A percentile compares a stretch with the other conserved stretches of the same genome.
phyloP scores from a whole-genome alignment of 2,113 vertebrate genomes.

The Stigmatopora nigra region DNA sequence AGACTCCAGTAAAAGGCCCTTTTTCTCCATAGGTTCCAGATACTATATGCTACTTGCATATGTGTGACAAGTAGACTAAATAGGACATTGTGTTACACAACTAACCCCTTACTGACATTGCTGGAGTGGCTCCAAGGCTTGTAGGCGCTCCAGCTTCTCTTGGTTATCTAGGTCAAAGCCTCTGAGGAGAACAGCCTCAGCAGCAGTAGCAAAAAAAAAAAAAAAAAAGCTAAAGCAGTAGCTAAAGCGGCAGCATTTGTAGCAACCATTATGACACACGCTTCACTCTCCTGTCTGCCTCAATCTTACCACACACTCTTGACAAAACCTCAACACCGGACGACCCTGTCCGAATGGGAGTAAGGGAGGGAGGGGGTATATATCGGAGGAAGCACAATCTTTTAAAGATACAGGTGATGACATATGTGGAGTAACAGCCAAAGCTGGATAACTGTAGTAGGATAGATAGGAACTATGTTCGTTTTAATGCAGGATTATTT shows the following conservation, averaged over 20 bases:
- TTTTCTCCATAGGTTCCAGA: neutral
- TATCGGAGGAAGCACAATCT: slow-evolving; percentile 35
- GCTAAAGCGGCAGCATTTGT: slow-evolving; percentile 43
- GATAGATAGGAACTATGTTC: slow-evolving; percentile 26
- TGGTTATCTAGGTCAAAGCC: slow-evolving; percentile 72
- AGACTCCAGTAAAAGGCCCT: neutral
- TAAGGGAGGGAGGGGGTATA: slow-evolving; percentile 22
- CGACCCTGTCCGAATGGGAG: slow-evolving; percentile 38
- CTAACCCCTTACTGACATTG: slow-evolving; percentile 70
- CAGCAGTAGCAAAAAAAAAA: slow-evolving; percentile 56
- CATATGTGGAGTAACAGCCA: too few relatives aligned
- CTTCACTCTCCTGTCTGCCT: slow-evolving; percentile 69
- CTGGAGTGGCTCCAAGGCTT: slow-evolving; percentile 67
- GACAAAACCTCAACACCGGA: slow-evolving; percentile 62
- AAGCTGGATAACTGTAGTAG: slow-evolving; percentile 41
- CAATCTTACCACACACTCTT: slow-evolving; percentile 56
- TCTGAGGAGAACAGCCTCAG: slow-evolving; percentile 60
- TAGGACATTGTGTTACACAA: slow-evolving; percentile 70
- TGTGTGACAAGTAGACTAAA: slow-evolving; percentile 59
- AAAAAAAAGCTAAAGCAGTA: too few relatives aligned
- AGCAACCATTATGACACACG: slow-evolving; percentile 61
- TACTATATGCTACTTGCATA: neutral
- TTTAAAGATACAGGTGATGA: slow-evolving; percentile 47
- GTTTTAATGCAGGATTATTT: slow-evolving; percentile 19
- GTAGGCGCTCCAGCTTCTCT: slow-evolving; percentile 64